Evolutionary conservation across 1,140 invertebrate genomes (phyloP).

Genomic region (Tetragonula clypearis): DNA sequence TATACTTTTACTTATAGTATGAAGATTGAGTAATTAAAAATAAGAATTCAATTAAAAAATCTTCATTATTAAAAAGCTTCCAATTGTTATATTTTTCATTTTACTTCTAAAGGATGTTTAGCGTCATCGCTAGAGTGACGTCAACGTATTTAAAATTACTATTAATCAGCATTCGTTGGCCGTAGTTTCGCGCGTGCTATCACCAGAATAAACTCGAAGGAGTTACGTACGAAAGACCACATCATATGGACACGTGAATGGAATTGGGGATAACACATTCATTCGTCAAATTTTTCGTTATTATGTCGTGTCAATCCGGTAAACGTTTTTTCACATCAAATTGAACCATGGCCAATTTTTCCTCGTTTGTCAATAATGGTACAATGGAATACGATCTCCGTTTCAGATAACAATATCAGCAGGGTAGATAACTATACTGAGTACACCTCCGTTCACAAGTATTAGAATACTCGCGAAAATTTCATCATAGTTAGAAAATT

Average conservation of each 20-base stretch:
- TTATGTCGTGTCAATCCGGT: background rate
- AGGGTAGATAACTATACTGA: background rate
- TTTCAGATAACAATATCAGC: background rate
- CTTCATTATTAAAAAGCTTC: background rate
- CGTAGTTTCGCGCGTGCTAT: background rate
- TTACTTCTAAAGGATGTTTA: background rate
- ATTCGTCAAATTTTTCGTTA: background rate
- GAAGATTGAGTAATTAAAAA: background rate
- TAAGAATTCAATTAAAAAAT: background rate
- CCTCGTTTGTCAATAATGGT: background rate
- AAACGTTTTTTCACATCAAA: background rate
- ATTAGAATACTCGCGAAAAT: background rate
- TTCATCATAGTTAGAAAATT: too few species aligned
- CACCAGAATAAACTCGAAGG: slow-evolving; percentile 11
- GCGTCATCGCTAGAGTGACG: slow-evolving; percentile 9
- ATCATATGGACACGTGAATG: slow-evolving; percentile 1
- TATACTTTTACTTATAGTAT: background rate
- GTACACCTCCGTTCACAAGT: background rate
- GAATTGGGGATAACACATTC: background rate
- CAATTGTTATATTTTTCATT: background rate
- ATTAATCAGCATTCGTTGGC: slow-evolving; percentile 21
- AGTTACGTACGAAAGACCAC: background rate
- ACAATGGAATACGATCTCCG: background rate
- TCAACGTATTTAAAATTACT: slow-evolving; percentile 33
- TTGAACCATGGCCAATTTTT: background rate